These are phyloP conservation scores for Aphrocallistes beatrix DNA, from an alignment of 37 sponge, comb jelly and placozoan species.

Conservation along the genomic window DNA sequence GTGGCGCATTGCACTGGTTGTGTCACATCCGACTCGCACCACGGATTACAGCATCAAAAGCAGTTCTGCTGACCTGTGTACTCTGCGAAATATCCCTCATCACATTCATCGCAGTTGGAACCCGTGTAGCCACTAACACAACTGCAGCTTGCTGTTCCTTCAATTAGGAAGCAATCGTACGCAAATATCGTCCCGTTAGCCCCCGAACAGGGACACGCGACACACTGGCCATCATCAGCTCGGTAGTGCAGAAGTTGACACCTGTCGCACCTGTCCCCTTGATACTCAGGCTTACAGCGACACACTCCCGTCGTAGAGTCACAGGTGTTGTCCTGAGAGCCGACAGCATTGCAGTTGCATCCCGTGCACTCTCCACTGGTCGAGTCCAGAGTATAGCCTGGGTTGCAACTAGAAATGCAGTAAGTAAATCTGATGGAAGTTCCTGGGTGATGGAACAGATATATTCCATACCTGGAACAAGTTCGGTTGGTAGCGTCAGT, in stretches of 20 bases:
- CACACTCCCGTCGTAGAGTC: not conserved
- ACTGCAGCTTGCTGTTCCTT: not conserved
- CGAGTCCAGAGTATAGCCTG: not conserved
- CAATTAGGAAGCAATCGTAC: not conserved
- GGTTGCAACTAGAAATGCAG: not conserved
- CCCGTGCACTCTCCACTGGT: not conserved
- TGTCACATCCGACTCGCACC: no score
- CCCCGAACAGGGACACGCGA: not conserved
- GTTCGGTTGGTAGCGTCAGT: not conserved
- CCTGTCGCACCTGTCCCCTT: not conserved
- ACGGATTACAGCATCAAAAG: no score
- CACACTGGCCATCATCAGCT: not conserved
- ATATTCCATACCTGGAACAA: constrained; percentile 4
- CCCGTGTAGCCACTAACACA: not conserved
- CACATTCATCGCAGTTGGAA: not conserved
- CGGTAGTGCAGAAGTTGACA: not conserved
- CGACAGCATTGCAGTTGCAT: not conserved
- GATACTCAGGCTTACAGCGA: not conserved
- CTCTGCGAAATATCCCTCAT: not conserved
- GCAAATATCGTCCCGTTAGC: not conserved
- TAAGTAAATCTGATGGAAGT: not conserved
- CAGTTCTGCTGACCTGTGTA: not conserved
- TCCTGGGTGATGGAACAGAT: not conserved
- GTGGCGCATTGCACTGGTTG: no score
- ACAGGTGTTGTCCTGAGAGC: not conserved